Conservation (phyloP, 2,888 invertebrate species). For the Mesochorus sp. region DNA sequence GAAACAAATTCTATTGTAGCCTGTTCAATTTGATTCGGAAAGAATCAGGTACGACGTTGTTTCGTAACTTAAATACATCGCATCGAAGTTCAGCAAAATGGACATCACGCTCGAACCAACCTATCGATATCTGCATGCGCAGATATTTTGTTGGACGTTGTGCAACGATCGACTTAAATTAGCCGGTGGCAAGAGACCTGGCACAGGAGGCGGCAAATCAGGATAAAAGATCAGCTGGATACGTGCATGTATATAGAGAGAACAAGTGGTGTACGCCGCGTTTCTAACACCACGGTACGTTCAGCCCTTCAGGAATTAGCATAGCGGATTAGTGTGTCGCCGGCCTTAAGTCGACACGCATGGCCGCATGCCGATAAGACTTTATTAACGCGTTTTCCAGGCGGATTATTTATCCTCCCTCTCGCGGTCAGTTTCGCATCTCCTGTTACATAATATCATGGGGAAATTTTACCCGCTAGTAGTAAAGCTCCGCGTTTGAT, state of each 20-base stretch:
- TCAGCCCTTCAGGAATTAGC: conserved; percentile 71
- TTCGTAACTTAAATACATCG: no score
- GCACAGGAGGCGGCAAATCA: conserved; percentile 20
- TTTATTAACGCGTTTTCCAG: conserved; percentile 75
- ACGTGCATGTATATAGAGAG: conserved; percentile 13
- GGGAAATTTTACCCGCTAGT: conserved; percentile 32
- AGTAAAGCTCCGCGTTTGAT: conserved; percentile 43
- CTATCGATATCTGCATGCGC: no score
- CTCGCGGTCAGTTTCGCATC: conserved; percentile 51
- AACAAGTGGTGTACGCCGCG: conserved; percentile 4
- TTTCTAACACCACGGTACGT: conserved; percentile 40
- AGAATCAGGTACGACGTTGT: no score
- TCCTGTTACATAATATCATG: conserved; percentile 21
- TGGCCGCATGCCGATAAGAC: conserved; percentile 78
- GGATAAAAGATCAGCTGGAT: conserved; percentile 15
- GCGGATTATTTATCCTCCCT: conserved; percentile 71
- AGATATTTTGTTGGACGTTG: background rate
- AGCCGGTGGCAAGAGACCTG: background rate
- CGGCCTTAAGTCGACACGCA: conserved; percentile 78
- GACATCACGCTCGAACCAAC: no score
- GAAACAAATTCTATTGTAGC: no score
- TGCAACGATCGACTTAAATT: conserved; percentile 4
- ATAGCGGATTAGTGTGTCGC: conserved; percentile 75
- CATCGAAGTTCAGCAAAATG: no score
- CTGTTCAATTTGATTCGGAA: no score